Conservation (phyloP, 2,797 vertebrate genomes). For the Morus bassanus region DNA sequence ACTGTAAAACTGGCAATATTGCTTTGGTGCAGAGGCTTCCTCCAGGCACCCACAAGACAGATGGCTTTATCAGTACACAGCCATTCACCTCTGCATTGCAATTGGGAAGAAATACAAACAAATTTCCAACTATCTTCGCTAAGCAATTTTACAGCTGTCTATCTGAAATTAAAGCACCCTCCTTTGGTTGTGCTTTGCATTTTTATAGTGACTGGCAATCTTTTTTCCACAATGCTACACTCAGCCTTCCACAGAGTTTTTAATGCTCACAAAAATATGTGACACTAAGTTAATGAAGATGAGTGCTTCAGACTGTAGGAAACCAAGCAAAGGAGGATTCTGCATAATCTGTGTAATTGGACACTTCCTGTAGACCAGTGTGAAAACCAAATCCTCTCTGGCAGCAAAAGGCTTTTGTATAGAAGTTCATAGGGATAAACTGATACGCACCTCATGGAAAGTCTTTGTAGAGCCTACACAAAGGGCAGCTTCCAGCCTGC, state of each 20-base stretch:
- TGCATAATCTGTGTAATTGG: not conserved
- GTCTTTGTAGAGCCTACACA: not conserved
- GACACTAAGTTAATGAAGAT: not conserved
- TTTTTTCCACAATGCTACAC: not conserved
- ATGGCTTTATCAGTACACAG: constrained; percentile 47
- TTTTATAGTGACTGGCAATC: constrained; percentile 5
- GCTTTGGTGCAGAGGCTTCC: constrained; percentile 26
- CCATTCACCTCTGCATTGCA: constrained; percentile 41
- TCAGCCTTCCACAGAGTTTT: not conserved
- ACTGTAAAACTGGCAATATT: constrained; percentile 27
- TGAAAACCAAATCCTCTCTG: not conserved
- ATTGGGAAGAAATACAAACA: constrained; percentile 20
- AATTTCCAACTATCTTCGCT: constrained; percentile 25
- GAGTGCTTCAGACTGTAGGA: not conserved
- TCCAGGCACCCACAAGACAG: constrained; percentile 41
- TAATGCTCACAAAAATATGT: not conserved
- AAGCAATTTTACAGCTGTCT: constrained; percentile 47
- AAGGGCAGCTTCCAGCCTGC: not conserved
- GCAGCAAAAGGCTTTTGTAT: not conserved
- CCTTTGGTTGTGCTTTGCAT: constrained; percentile 39
- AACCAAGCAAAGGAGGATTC: not conserved
- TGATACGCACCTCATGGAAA: not conserved
- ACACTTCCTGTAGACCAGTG: not conserved
- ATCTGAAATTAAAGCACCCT: constrained; percentile 35
- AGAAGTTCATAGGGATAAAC: not conserved